phyloP scores from a whole-genome alignment of 1,140 invertebrate genomes.

The Phymastichus coffea region DNA sequence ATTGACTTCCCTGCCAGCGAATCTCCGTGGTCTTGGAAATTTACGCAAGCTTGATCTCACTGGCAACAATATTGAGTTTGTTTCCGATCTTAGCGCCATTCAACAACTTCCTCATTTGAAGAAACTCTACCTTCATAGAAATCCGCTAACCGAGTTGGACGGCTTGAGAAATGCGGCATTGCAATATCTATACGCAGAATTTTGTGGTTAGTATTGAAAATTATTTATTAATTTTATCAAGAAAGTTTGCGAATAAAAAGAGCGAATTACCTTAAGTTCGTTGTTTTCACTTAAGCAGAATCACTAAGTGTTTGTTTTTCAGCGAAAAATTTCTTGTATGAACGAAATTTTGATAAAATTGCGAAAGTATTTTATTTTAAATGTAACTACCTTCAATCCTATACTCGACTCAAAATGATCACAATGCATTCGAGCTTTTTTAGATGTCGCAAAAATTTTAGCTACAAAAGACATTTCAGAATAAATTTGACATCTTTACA shows the following conservation, averaged over 20 bases:
- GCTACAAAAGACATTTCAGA: no score
- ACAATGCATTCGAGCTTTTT: no score
- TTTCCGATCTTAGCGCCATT: conserved; percentile 19
- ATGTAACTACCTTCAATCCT: no score
- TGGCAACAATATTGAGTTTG: conserved; percentile 33
- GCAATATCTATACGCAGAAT: conserved; percentile 38
- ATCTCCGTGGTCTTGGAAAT: conserved; percentile 33
- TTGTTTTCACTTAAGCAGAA: no score
- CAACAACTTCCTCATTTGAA: conserved; percentile 36
- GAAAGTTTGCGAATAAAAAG: not conserved
- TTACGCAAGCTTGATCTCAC: conserved; percentile 41
- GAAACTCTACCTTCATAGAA: conserved; percentile 40
- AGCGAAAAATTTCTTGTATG: no score
- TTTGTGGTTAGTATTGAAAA: conserved; percentile 40
- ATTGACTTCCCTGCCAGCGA: conserved; percentile 37
- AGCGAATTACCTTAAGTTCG: not conserved
- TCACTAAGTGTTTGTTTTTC: no score
- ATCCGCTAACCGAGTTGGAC: conserved; percentile 40
- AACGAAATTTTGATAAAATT: no score
- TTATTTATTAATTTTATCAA: no score
- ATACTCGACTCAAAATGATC: no score
- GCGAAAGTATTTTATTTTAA: no score
- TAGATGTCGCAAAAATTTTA: no score
- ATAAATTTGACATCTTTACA: no score
- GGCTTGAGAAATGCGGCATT: conserved; percentile 36